Conservation (phyloP, 2,113 vertebrate species). For the Globicephala melas region DNA sequence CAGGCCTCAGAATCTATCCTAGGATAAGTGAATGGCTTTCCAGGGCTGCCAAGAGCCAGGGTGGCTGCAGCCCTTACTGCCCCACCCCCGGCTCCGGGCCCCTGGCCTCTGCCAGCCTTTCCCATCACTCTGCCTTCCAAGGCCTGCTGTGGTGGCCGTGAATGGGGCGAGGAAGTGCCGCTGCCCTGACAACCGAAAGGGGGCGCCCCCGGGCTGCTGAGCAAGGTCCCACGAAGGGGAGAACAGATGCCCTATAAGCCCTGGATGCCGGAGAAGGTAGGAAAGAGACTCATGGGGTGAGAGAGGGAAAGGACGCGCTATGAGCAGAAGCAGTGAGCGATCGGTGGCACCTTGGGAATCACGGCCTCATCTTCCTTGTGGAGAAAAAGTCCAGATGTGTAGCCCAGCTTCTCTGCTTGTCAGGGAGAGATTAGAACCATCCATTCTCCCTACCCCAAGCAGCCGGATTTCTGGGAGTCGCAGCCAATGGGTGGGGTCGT, state of each 20-base stretch:
- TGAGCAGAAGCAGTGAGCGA: background rate
- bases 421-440: background rate
- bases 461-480: slow-evolving; percentile 3
- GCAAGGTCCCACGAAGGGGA: background rate
- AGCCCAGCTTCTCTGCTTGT: background rate
- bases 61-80: background rate
- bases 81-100: too few relatives aligned
- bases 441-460: background rate
- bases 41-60: background rate
- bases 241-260: background rate
- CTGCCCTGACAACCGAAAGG: background rate
- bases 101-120: background rate
- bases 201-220: background rate
- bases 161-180: accelerated
- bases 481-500: background rate
- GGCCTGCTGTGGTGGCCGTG: background rate
- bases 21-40: background rate
- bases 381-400: background rate
- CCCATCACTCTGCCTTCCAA: background rate
- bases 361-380: background rate
- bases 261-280: too few relatives aligned
- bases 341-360: background rate
- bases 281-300: background rate
- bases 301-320: background rate
- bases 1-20: background rate